A percentile compares a stretch with the other conserved stretches of the same genome.
phyloP scores from a whole-genome alignment of 1,140 invertebrate genomes.

The Penaeus chinensis region DNA sequence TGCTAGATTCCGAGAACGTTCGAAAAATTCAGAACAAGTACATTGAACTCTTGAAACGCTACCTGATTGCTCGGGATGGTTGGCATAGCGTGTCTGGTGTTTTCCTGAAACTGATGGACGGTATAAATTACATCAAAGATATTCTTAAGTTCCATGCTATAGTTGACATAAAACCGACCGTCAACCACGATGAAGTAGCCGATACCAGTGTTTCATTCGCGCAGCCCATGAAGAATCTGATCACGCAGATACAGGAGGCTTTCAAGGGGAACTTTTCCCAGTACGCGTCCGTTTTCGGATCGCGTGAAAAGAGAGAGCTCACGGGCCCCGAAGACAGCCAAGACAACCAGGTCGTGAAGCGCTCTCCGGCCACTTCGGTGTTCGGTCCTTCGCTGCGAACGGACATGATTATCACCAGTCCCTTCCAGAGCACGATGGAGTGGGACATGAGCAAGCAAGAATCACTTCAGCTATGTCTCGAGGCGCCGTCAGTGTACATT shows the following conservation, averaged over 20 bases:
- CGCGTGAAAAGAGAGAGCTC: background rate
- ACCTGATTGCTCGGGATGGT: background rate
- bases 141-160: conserved; percentile 2
- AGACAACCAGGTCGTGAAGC: background rate
- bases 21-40: background rate
- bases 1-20: background rate
- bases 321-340: background rate
- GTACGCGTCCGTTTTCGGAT: background rate
- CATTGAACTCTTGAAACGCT: background rate
- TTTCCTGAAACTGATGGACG: conserved; percentile 8
- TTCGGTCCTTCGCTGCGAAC: background rate
- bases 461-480: background rate
- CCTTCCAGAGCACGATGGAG: background rate
- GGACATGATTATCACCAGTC: background rate
- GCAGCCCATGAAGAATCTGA: background rate
- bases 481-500: background rate
- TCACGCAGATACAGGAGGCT: background rate
- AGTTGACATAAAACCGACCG: conserved; percentile 8
- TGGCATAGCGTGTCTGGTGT: background rate
- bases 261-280: background rate
- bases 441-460: background rate
- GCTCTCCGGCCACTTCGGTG: background rate
- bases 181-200: background rate
- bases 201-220: background rate
- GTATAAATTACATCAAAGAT: conserved; percentile 20